A percentile compares a stretch with the other conserved stretches of the same genome.
Evolutionary conservation across 2,797 vertebrate species (phyloP).

Genomic region (Helostoma temminkii): DNA sequence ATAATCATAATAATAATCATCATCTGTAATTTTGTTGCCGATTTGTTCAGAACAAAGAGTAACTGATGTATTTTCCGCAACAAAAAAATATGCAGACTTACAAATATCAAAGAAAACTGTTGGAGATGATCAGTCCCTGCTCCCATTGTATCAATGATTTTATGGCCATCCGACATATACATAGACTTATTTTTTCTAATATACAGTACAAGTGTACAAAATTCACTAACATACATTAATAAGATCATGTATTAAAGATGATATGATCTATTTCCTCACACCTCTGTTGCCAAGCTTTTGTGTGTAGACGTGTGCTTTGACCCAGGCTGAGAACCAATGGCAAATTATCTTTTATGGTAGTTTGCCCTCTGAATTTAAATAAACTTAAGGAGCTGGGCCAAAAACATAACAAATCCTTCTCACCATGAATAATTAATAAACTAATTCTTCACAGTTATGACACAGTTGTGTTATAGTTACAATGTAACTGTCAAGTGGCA

Average conservation of each 20-base stretch:
- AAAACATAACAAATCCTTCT: constrained; percentile 50
- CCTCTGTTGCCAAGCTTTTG: not conserved
- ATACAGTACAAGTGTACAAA: too few species aligned
- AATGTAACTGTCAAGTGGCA: not conserved
- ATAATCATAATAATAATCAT: too few species aligned
- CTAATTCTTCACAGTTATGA: constrained; percentile 31
- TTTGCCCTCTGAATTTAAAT: constrained; percentile 43
- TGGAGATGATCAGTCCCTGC: too few species aligned
- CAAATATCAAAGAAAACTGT: too few species aligned
- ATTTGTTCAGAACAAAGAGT: too few species aligned
- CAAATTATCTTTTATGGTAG: constrained; percentile 19
- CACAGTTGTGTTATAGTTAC: constrained; percentile 1
- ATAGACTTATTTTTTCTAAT: too few species aligned
- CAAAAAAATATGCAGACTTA: too few species aligned
- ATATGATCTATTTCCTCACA: constrained; percentile 3
- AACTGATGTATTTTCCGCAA: too few species aligned
- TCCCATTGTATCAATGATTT: too few species aligned
- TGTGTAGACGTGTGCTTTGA: not conserved
- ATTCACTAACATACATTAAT: not conserved
- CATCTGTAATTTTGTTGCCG: too few species aligned
- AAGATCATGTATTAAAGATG: constrained; percentile 8
- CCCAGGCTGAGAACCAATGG: not conserved
- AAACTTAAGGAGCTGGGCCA: constrained; percentile 17
- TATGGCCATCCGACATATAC: too few species aligned
- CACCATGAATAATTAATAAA: constrained; percentile 52